phyloP scores from a whole-genome alignment of 2,888 invertebrate species.

The Synanthedon myopaeformis region DNA sequence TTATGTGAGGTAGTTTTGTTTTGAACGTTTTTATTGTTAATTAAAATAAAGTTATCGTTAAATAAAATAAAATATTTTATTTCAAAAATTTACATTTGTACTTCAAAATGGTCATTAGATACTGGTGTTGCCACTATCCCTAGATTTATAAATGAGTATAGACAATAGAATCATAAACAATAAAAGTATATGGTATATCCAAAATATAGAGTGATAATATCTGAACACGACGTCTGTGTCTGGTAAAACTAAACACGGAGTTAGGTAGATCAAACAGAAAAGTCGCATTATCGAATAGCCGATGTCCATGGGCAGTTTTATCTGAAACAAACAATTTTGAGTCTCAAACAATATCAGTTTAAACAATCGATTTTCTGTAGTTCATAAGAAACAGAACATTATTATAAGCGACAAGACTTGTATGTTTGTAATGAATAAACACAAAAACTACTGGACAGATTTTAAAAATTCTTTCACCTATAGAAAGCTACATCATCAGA shows the following conservation, averaged over 20 bases:
- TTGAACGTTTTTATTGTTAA: constrained; percentile 2
- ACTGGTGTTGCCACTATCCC: background rate
- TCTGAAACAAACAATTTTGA: constrained; percentile 47
- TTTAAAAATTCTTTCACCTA: no score
- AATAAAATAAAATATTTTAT: no score
- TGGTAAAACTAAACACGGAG: constrained; percentile 41
- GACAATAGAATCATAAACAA: constrained; percentile 27
- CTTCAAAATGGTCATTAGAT: no score
- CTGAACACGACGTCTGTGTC: constrained; percentile 25
- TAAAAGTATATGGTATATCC: constrained; percentile 47
- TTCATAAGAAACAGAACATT: no score
- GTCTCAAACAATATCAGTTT: no score
- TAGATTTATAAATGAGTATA: constrained; percentile 23
- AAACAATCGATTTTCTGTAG: no score
- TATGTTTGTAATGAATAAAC: no score
- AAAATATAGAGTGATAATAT: constrained; percentile 55
- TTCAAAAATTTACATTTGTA: no score
- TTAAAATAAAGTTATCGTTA: no score
- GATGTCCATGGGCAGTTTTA: constrained; percentile 67
- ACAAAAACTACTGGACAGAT: no score
- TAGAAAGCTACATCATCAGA: no score
- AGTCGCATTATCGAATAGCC: constrained; percentile 56
- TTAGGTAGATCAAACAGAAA: constrained; percentile 48
- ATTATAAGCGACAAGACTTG: no score
- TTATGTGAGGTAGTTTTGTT: constrained; percentile 7